A percentile compares a stretch with the other conserved stretches of the same genome.
These are phyloP conservation scores for Vultur gryphus DNA, from an alignment of 2,797 vertebrate genomes.

Conservation along the genomic window DNA sequence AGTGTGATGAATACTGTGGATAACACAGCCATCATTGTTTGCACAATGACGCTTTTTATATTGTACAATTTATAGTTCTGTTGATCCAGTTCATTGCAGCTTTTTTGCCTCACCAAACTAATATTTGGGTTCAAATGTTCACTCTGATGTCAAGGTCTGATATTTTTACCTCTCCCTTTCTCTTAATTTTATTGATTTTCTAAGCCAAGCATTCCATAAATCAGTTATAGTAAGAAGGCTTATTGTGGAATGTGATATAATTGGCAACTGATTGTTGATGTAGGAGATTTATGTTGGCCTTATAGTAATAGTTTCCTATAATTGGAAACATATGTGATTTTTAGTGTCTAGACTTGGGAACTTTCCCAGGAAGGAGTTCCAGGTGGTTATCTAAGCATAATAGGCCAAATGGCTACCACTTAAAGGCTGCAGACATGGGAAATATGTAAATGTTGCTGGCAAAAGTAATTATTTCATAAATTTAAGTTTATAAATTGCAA, in stretches of 20 bases:
- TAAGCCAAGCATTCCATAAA: slow-evolving; percentile 46
- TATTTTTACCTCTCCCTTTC: slow-evolving; percentile 26
- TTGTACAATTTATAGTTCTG: neutral
- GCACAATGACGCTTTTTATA: neutral
- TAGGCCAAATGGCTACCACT: slow-evolving; percentile 50
- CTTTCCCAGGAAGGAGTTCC: slow-evolving; percentile 71
- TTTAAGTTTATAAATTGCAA: slow-evolving; percentile 14
- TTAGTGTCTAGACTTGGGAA: slow-evolving; percentile 74
- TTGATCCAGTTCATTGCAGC: neutral
- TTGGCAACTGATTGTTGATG: slow-evolving; percentile 62
- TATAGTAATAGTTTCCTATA: slow-evolving; percentile 56
- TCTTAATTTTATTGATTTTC: slow-evolving; percentile 44
- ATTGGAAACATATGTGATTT: slow-evolving; percentile 71
- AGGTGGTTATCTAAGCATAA: slow-evolving; percentile 73
- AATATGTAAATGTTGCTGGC: slow-evolving; percentile 11
- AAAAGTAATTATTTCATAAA: slow-evolving; percentile 38
- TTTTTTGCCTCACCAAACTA: neutral
- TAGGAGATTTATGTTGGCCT: slow-evolving; percentile 60
- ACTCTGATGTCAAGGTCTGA: slow-evolving; percentile 8
- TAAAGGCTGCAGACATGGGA: slow-evolving; percentile 45
- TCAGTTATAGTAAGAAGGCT: slow-evolving; percentile 45
- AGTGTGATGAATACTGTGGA: neutral
- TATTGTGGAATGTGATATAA: slow-evolving; percentile 62
- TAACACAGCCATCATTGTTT: neutral
- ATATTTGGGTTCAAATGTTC: slow-evolving; percentile 36